Evolutionary conservation across 2,113 vertebrate species (phyloP).

Genomic region (Asarcornis scutulata): DNA sequence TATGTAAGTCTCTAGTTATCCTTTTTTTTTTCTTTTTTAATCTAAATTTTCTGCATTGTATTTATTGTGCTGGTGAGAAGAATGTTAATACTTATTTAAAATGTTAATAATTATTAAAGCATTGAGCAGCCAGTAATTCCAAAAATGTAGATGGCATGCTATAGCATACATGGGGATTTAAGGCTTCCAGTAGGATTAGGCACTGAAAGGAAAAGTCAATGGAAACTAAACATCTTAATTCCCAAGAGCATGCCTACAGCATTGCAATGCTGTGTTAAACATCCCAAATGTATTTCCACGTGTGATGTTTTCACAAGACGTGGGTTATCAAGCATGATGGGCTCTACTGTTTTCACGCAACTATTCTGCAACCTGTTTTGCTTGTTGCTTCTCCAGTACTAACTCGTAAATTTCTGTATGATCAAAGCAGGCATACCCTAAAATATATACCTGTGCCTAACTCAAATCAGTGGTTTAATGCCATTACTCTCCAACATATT

Average conservation of each 20-base stretch:
- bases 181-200: not conserved
- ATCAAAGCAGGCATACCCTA: not conserved
- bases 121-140: not conserved
- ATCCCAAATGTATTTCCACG: no score
- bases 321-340: not conserved
- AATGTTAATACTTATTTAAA: not conserved
- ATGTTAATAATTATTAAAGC: slow-evolving; percentile 9
- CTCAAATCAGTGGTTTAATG: not conserved
- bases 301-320: not conserved
- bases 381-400: not conserved
- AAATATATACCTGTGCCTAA: not conserved
- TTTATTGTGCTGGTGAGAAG: not conserved
- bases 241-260: not conserved
- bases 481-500: not conserved
- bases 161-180: not conserved
- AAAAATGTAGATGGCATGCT: not conserved
- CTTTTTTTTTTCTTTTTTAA: not conserved
- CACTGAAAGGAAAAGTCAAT: not conserved
- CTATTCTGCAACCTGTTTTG: not conserved
- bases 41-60: not conserved
- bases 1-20: not conserved
- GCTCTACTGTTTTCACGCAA: not conserved
- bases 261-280: not conserved
- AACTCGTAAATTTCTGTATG: not conserved
- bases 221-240: not conserved